Conservation (phyloP, 2,113 vertebrate species). For the Madoqua kirkii region DNA sequence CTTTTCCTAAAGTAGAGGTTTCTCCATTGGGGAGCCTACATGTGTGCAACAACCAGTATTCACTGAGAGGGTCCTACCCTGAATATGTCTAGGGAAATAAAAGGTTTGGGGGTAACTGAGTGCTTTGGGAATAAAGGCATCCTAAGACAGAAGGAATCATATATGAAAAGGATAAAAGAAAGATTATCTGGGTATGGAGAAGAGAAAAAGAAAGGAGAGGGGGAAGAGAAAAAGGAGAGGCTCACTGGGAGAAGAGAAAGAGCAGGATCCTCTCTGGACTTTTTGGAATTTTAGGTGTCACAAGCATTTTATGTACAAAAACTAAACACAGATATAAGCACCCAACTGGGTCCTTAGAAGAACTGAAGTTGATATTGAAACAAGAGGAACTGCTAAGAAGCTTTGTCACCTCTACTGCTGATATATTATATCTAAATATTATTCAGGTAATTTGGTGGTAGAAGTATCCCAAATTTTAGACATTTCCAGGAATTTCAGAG, state of each 20-base stretch:
- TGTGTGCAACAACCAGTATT: neutral
- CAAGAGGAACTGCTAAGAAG: neutral
- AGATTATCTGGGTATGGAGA: neutral
- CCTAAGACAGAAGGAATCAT: neutral
- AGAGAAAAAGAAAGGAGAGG: neutral
- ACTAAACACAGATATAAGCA: neutral
- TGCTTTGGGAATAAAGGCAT: neutral
- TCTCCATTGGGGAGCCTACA: neutral
- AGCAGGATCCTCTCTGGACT: neutral
- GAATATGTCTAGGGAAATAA: neutral
- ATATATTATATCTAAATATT: neutral
- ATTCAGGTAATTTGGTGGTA: neutral
- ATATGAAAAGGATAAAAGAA: neutral
- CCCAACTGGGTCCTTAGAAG: neutral
- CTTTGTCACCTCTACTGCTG: neutral
- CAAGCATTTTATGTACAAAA: neutral
- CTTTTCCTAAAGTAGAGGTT: neutral
- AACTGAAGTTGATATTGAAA: neutral
- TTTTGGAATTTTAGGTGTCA: neutral
- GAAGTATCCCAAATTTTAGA: neutral
- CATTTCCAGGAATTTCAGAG: neutral
- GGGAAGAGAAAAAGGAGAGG: too few species aligned
- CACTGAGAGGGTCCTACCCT: neutral
- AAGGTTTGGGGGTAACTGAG: neutral
- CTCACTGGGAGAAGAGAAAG: neutral